These are phyloP conservation scores for Pollenia griseotomentosa DNA, from an alignment of 2,888 invertebrate genomes.

Conservation along the genomic window DNA sequence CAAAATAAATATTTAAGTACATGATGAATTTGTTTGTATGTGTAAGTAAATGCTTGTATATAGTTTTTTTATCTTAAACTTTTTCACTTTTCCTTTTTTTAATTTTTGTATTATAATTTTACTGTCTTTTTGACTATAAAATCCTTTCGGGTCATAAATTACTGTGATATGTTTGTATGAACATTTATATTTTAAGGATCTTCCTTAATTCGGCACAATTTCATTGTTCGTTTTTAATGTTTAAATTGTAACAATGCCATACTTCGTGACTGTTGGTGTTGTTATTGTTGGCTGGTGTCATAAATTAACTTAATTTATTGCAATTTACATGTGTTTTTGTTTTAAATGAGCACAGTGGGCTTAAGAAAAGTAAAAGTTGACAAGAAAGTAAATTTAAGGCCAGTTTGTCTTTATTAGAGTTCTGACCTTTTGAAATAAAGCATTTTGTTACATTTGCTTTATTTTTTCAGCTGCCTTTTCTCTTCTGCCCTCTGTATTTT, in stretches of 20 bases:
- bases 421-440: no score
- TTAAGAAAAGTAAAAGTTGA: not conserved
- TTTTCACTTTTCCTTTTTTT: conserved; percentile 1
- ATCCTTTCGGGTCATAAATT: conserved; percentile 47
- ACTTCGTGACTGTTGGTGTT: conserved; percentile 7
- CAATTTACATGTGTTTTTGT: conserved; percentile 57
- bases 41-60: no score
- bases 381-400: no score
- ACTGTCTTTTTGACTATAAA: conserved; percentile 22
- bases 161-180: conserved; percentile 14
- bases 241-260: conserved; percentile 16
- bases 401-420: no score
- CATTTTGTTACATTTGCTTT: no score
- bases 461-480: not conserved
- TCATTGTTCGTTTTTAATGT: not conserved
- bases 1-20: not conserved
- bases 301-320: conserved; percentile 65
- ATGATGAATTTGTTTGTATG: no score
- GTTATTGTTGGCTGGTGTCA: conserved; percentile 35
- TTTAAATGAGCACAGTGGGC: conserved; percentile 28
- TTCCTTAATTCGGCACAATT: not conserved
- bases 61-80: not conserved
- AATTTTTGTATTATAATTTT: not conserved
- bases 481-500: not conserved
- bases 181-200: conserved; percentile 9